Percentiles rank a stretch among this genome's conserved stretches.
Conservation (phyloP, 1,140 invertebrate species). For the Polyergus mexicanus region DNA sequence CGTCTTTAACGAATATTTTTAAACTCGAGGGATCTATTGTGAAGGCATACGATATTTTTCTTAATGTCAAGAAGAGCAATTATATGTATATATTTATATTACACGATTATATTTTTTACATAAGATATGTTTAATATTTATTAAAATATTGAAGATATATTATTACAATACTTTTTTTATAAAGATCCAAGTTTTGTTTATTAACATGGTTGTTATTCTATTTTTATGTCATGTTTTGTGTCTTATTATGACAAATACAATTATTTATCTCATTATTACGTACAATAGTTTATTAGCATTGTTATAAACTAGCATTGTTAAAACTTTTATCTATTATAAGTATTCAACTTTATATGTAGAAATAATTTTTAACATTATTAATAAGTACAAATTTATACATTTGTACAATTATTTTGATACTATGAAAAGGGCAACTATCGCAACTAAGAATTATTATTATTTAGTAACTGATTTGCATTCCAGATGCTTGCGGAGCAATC, state of each 20-base stretch:
- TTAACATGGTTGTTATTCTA: too few species aligned
- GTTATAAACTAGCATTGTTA: too few species aligned
- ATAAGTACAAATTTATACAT: background rate
- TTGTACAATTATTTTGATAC: background rate
- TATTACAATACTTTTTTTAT: too few species aligned
- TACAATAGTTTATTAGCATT: background rate
- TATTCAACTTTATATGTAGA: background rate
- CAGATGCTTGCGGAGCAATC: slow-evolving; percentile 78
- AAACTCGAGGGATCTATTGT: background rate
- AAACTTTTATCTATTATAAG: background rate
- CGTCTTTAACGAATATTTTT: background rate
- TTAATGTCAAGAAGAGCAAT: background rate
- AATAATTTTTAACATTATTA: background rate
- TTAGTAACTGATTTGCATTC: slow-evolving; percentile 69
- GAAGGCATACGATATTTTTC: background rate
- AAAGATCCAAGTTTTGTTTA: too few species aligned
- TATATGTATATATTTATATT: background rate
- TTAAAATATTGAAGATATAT: too few species aligned
- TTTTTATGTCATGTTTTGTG: too few species aligned
- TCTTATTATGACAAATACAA: too few species aligned
- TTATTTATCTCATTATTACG: background rate
- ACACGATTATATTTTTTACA: background rate
- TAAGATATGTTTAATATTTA: background rate
- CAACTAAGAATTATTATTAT: background rate
- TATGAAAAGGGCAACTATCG: background rate